Percentiles rank a stretch among this genome's conserved stretches.
These are phyloP conservation scores for Choloepus didactylus DNA, from an alignment of 2,797 vertebrate genomes.

Conservation along the genomic window DNA sequence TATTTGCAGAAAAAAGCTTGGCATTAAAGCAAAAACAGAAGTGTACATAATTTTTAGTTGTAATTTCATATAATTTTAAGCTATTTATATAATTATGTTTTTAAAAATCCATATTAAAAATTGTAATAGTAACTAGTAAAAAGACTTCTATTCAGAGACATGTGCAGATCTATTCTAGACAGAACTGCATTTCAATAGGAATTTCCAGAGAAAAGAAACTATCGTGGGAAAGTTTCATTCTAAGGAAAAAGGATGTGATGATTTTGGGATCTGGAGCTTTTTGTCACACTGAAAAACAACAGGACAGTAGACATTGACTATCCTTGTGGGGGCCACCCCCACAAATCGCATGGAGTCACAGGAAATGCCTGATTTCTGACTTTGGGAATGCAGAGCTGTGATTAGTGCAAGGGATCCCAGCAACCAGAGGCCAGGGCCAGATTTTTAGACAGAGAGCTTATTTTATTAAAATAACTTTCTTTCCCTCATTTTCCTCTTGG, in stretches of 20 bases:
- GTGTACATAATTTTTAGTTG: background rate
- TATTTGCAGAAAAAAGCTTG: background rate
- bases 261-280: background rate
- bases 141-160: background rate
- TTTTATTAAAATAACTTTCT: background rate
- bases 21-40: background rate
- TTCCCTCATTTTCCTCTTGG: background rate
- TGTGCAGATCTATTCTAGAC: background rate
- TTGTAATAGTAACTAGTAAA: background rate
- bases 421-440: background rate
- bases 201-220: background rate
- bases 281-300: background rate
- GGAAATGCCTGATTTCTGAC: background rate
- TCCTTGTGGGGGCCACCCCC: background rate
- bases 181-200: background rate
- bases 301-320: background rate
- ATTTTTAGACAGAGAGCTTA: background rate
- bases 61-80: slow-evolving; percentile 8
- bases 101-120: background rate
- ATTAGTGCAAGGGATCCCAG: background rate
- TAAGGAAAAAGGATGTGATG: background rate
- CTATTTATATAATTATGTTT: background rate
- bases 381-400: background rate
- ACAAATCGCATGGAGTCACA: background rate
- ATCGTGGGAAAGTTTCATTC: background rate